Evolutionary conservation across 2,113 vertebrate species (phyloP).

Genomic region (Perognathus longimembris): DNA sequence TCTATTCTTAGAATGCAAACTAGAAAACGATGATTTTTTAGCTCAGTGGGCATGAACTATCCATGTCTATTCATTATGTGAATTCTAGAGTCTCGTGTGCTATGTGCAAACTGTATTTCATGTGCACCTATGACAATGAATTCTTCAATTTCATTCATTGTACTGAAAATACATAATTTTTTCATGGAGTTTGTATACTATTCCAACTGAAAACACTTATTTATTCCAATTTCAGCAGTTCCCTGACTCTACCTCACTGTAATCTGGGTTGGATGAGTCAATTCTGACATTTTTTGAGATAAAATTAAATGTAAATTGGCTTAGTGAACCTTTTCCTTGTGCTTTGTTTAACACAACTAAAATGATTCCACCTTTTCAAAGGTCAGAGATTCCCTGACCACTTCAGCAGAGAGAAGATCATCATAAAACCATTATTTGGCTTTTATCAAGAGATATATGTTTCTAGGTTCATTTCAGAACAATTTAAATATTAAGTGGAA

Average conservation of each 20-base stretch:
- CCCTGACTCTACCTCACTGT: slow-evolving; percentile 4
- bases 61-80: neutral
- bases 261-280: slow-evolving; percentile 40
- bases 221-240: slow-evolving; percentile 47
- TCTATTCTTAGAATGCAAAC: slow-evolving; percentile 16
- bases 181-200: neutral
- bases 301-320: slow-evolving; percentile 53
- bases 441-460: neutral
- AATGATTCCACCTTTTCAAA: slow-evolving; percentile 52
- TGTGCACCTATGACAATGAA: neutral
- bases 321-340: neutral
- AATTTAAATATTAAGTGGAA: slow-evolving; percentile 61
- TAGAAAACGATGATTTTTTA: neutral
- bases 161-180: slow-evolving; percentile 18
- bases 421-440: slow-evolving; percentile 57
- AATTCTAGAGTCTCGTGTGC: neutral
- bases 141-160: slow-evolving; percentile 17
- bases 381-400: slow-evolving; percentile 54
- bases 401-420: slow-evolving; percentile 23
- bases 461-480: slow-evolving; percentile 33
- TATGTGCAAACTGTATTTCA: neutral
- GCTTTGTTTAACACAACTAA: slow-evolving; percentile 45
- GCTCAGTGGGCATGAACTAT: neutral
- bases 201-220: slow-evolving; percentile 32
- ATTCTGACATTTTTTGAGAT: slow-evolving; percentile 55